phyloP scores from a whole-genome alignment of 2,888 invertebrate genomes.

The Dicycla oo region DNA sequence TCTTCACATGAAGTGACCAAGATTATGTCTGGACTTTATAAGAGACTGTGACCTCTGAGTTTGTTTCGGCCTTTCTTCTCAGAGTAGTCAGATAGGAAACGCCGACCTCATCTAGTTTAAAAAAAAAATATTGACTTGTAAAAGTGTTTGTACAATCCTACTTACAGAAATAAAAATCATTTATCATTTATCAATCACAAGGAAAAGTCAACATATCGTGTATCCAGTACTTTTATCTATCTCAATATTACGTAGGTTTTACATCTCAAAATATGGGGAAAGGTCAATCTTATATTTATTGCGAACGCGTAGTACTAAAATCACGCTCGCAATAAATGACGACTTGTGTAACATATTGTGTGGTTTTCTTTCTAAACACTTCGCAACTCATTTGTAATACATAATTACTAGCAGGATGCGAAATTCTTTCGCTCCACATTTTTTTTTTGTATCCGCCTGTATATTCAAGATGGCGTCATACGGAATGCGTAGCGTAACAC shows the following conservation, averaged over 20 bases:
- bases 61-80: too few species aligned
- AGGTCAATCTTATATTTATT: constrained; percentile 1
- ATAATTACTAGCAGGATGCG: constrained; percentile 39
- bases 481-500: background rate
- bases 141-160: too few species aligned
- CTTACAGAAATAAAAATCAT: too few species aligned
- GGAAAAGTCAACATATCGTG: background rate
- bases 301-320: background rate
- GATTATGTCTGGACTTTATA: too few species aligned
- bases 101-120: too few species aligned
- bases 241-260: background rate
- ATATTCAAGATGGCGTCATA: constrained; percentile 35
- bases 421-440: constrained; percentile 40
- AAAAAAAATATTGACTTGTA: too few species aligned
- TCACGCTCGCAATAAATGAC: background rate
- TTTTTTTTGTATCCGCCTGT: constrained; percentile 30
- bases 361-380: constrained; percentile 23
- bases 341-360: constrained; percentile 20
- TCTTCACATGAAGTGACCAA: too few species aligned
- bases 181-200: background rate
- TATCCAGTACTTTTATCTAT: background rate
- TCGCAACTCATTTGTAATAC: constrained; percentile 42
- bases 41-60: too few species aligned
- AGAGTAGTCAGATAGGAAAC: too few species aligned
- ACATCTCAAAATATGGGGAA: background rate